phyloP scores from a whole-genome alignment of 2,888 invertebrate species.

The Pandemis cinnamomeana region DNA sequence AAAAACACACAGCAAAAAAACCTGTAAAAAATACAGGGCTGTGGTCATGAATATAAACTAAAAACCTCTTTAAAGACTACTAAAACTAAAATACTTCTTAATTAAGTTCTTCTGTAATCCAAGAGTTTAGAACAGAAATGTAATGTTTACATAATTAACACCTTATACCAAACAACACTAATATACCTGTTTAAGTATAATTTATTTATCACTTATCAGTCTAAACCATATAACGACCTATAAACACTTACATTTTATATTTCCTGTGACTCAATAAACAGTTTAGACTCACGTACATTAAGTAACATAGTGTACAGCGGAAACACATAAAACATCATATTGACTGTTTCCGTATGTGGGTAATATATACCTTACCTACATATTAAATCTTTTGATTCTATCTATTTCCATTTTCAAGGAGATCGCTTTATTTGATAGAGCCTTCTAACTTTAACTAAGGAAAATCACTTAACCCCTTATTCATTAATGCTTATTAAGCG shows the following conservation, averaged over 20 bases:
- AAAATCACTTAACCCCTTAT: background rate
- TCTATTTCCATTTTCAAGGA: slow-evolving; percentile 1
- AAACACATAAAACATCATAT: background rate
- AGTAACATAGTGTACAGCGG: background rate
- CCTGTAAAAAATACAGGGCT: too few species aligned
- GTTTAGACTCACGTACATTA: background rate
- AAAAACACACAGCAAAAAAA: too few species aligned
- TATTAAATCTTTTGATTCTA: background rate
- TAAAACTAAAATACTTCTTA: too few species aligned
- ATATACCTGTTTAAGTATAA: too few species aligned
- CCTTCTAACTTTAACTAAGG: background rate
- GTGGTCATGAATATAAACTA: too few species aligned
- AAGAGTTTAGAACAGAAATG: too few species aligned
- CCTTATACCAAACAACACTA: too few species aligned
- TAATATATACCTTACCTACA: background rate
- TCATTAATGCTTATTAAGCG: too few species aligned
- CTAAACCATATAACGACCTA: background rate
- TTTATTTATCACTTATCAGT: too few species aligned
- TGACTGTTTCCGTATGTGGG: background rate
- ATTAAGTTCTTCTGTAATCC: too few species aligned
- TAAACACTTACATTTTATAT: background rate
- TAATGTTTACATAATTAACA: too few species aligned
- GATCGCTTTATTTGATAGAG: background rate
- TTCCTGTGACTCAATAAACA: background rate
- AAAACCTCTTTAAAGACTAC: too few species aligned